Percentiles rank a stretch among this genome's conserved stretches.
phyloP scores from a whole-genome alignment of 2,113 vertebrate genomes.

The Oxyura jamaicensis region DNA sequence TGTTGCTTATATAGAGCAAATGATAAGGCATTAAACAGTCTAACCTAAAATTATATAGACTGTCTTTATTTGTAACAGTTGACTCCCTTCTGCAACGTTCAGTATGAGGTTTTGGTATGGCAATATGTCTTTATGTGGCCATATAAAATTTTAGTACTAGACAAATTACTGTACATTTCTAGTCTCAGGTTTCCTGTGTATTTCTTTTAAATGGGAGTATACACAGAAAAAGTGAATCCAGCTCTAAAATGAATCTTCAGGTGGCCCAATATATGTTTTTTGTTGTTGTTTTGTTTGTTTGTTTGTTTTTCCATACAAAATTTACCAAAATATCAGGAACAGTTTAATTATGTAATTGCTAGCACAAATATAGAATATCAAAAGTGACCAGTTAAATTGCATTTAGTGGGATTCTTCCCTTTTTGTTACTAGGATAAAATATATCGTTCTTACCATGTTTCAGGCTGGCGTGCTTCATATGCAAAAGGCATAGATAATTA shows the following conservation, averaged over 20 bases:
- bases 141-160: constrained; percentile 40
- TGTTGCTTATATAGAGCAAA: background rate
- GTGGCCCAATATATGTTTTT: background rate
- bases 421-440: background rate
- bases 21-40: background rate
- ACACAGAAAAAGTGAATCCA: background rate
- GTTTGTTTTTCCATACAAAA: background rate
- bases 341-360: background rate
- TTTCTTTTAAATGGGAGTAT: background rate
- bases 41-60: background rate
- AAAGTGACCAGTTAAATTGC: background rate
- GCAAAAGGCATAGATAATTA: background rate
- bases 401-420: background rate
- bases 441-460: background rate
- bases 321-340: background rate
- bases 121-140: constrained; percentile 34
- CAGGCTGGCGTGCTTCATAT: rapidly evolving
- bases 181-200: background rate
- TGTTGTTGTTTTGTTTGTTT: background rate
- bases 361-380: background rate
- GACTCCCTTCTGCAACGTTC: background rate
- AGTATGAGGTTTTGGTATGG: constrained; percentile 19
- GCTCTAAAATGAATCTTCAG: constrained; percentile 12
- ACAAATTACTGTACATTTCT: constrained; percentile 26
- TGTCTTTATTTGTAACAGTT: constrained; percentile 33